Percentiles rank a stretch among this genome's conserved stretches.
Conservation (phyloP, 1,140 invertebrate species). For the Drosophila bifasciata region DNA sequence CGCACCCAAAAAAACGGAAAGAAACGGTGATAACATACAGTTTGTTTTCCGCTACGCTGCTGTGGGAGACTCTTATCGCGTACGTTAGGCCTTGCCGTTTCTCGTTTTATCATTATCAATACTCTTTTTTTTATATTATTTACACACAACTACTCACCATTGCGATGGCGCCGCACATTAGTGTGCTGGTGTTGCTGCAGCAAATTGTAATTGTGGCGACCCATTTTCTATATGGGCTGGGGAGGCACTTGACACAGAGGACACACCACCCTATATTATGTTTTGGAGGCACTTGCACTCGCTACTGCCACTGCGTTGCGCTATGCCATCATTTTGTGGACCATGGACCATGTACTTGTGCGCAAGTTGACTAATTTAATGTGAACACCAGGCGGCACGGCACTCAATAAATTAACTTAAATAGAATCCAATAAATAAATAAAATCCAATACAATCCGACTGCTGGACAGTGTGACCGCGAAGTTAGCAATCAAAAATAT, state of each 20-base stretch:
- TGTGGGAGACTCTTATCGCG: slow-evolving; percentile 13
- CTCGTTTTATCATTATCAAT: slow-evolving; percentile 37
- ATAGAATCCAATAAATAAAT: neutral
- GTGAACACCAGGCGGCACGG: too few relatives aligned
- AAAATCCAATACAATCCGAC: neutral
- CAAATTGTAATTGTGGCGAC: slow-evolving; percentile 45
- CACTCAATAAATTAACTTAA: neutral
- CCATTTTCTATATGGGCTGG: slow-evolving; percentile 27
- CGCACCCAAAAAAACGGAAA: slow-evolving; percentile 19
- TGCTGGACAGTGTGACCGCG: neutral
- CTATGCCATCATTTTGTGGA: slow-evolving; percentile 2
- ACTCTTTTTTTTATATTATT: neutral
- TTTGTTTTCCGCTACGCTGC: slow-evolving; percentile 36
- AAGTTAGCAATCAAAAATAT: too few relatives aligned
- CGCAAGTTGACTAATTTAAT: neutral
- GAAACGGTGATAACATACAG: slow-evolving; percentile 36
- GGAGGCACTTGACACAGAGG: neutral
- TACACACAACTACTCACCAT: slow-evolving; percentile 70
- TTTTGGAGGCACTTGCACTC: too few relatives aligned
- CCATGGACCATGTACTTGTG: too few relatives aligned
- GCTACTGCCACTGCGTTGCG: neutral
- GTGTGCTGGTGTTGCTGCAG: slow-evolving; percentile 33
- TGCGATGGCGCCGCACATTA: slow-evolving; percentile 43
- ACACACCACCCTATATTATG: slow-evolving; percentile 37
- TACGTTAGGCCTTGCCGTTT: neutral